Evolutionary conservation across 2,888 invertebrate species (phyloP).

Genomic region (Holacanthella duospinosa): DNA sequence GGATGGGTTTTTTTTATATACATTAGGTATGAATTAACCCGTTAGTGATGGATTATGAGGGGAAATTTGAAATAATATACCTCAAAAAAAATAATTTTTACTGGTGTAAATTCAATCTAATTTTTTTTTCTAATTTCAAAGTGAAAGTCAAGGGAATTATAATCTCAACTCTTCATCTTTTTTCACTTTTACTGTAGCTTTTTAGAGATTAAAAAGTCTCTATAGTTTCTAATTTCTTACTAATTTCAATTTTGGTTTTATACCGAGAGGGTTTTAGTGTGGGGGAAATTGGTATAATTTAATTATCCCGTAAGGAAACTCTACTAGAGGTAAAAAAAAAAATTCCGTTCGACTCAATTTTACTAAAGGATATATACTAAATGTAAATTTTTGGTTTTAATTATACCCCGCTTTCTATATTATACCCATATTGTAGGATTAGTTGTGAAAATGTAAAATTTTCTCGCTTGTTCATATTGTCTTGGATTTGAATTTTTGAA

Average conservation of each 20-base stretch:
- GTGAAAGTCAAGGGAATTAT: no score
- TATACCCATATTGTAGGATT: neutral
- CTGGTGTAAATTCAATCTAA: neutral
- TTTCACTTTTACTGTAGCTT: neutral
- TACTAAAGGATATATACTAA: neutral
- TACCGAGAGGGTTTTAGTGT: neutral
- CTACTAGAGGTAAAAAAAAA: neutral
- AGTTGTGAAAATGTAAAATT: neutral
- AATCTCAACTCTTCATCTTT: neutral
- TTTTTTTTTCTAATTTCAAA: no score
- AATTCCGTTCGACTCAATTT: no score
- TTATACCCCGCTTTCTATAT: neutral
- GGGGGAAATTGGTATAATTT: neutral
- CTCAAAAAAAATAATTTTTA: neutral
- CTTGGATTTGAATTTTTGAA: neutral
- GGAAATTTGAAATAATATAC: neutral
- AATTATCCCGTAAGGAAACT: neutral
- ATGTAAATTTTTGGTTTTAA: neutral
- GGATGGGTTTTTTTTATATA: no score
- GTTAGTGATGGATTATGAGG: neutral
- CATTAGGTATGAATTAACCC: neutral
- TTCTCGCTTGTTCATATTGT: neutral
- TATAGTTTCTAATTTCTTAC: neutral
- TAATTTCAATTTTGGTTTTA: neutral
- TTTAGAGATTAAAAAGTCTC: neutral